A percentile compares a stretch with the other conserved stretches of the same genome.
Conservation (phyloP, 2,888 invertebrate species). For the Pharmacophagus antenor region DNA sequence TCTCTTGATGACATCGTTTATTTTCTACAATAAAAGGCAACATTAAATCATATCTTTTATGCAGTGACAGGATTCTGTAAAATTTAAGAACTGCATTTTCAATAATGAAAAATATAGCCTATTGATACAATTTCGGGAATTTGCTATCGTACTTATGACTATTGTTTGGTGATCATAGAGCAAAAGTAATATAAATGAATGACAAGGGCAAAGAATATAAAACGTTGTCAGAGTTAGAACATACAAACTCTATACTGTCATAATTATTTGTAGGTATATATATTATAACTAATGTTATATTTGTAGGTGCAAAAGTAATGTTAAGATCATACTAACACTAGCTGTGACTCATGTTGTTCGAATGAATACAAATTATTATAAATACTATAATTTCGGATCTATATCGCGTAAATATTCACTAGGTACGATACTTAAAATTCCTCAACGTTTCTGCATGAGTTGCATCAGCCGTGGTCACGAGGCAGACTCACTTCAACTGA, state of each 20-base stretch:
- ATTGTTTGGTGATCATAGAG: slow-evolving; percentile 3
- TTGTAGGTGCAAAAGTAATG: no score
- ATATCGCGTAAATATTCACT: no score
- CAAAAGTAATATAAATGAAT: not conserved
- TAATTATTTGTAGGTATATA: not conserved
- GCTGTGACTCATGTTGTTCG: no score
- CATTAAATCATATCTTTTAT: slow-evolving; percentile 18
- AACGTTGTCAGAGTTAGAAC: not conserved
- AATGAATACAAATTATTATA: no score
- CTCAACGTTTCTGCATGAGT: no score
- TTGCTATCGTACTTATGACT: not conserved
- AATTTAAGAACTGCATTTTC: slow-evolving; percentile 11
- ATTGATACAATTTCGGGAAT: not conserved
- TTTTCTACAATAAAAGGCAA: slow-evolving; percentile 6
- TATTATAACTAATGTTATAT: no score
- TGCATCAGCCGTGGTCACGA: no score
- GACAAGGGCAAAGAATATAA: slow-evolving; percentile 1
- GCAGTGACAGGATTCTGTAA: slow-evolving; percentile 10
- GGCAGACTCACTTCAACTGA: no score
- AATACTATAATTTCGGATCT: no score
- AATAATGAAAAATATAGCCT: not conserved
- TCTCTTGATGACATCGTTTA: slow-evolving; percentile 14
- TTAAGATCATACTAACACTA: no score
- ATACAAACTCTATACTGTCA: not conserved
- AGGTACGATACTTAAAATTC: no score